A percentile compares a stretch with the other conserved stretches of the same genome.
Evolutionary conservation across 2,888 invertebrate species (phyloP).

Genomic region (Macrosoma leucophasiata): DNA sequence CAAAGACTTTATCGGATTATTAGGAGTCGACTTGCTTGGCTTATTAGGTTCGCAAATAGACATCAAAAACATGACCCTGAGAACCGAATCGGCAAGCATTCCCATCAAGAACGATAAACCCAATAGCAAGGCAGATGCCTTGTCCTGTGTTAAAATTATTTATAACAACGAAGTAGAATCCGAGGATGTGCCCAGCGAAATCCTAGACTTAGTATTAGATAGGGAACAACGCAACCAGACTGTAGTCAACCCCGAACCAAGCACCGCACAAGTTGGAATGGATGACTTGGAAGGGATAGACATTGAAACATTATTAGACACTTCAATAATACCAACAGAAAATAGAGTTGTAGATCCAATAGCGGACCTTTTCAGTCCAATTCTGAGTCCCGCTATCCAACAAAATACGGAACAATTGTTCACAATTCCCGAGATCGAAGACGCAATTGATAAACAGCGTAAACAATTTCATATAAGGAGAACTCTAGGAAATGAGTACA

Average conservation of each 20-base stretch:
- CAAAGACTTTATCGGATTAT: constrained; percentile 26
- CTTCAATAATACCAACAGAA: background rate
- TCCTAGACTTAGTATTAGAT: constrained; percentile 2
- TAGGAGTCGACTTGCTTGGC: constrained; percentile 26
- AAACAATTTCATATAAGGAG: constrained; percentile 18
- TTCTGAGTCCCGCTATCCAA: too few species aligned
- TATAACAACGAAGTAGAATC: constrained; percentile 3
- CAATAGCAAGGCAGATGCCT: constrained; percentile 17
- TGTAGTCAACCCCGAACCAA: constrained; percentile 1
- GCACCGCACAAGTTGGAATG: background rate
- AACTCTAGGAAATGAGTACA: constrained; percentile 8
- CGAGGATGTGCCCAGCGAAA: background rate
- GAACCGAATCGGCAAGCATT: constrained; percentile 18
- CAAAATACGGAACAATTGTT: too few species aligned
- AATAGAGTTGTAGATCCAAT: too few species aligned
- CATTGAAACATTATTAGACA: constrained; percentile 1
- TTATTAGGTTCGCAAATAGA: constrained; percentile 25
- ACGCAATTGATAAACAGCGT: constrained; percentile 17
- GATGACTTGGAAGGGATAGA: constrained; percentile 4
- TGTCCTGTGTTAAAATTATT: constrained; percentile 9
- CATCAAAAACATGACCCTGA: constrained; percentile 25
- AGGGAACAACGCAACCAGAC: background rate
- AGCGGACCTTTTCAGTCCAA: too few species aligned
- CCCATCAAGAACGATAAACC: constrained; percentile 20
- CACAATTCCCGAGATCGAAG: constrained; percentile 10